phyloP scores from a whole-genome alignment of 1,140 invertebrate species.

The Cardiocondyla obscurior region DNA sequence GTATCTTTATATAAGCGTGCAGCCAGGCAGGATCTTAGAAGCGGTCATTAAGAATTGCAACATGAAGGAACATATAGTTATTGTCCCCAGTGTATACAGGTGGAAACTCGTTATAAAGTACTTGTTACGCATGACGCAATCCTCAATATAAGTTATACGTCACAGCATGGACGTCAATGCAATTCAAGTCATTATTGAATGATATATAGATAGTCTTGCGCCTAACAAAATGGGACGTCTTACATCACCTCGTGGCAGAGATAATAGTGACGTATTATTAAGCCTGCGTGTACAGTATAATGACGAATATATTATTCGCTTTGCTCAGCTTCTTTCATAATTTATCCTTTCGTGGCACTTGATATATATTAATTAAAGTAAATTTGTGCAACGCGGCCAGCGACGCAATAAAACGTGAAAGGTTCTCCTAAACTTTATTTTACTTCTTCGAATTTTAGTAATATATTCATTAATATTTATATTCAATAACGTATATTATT shows the following conservation, averaged over 20 bases:
- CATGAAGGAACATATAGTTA: conserved; percentile 38
- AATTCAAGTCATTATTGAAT: conserved; percentile 45
- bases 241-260: conserved; percentile 39
- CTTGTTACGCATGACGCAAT: conserved; percentile 56
- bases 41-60: conserved; percentile 53
- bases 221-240: conserved; percentile 50
- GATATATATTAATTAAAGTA: not conserved
- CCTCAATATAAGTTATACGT: conserved; percentile 28
- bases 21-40: conserved; percentile 14
- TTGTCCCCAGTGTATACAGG: conserved; percentile 44
- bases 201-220: conserved; percentile 46
- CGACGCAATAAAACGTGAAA: not conserved
- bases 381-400: not conserved
- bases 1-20: not conserved
- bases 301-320: conserved; percentile 23
- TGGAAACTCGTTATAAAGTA: conserved; percentile 56
- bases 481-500: too few species aligned
- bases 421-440: not conserved
- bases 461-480: not conserved
- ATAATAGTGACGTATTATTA: conserved; percentile 50
- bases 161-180: conserved; percentile 32
- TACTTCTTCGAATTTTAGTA: not conserved
- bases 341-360: not conserved
- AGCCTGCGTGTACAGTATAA: conserved; percentile 7
- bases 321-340: conserved; percentile 39